These are phyloP conservation scores for Nymphalis io DNA, from an alignment of 1,140 invertebrate genomes.

Conservation along the genomic window DNA sequence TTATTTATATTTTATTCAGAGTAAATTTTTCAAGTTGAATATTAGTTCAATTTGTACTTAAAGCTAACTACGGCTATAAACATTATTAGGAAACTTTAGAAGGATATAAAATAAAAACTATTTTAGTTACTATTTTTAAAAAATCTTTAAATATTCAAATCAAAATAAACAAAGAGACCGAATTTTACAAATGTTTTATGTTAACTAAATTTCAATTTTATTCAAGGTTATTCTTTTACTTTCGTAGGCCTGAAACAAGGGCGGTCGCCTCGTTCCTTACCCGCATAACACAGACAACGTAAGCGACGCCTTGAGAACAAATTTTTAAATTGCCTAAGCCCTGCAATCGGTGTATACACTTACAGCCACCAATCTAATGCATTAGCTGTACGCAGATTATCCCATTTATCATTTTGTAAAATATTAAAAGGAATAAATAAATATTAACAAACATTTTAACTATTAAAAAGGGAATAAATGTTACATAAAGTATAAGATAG, in stretches of 20 bases:
- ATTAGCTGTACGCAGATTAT: neutral
- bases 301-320: slow-evolving; percentile 67
- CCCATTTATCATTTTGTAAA: neutral
- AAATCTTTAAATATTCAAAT: too few relatives aligned
- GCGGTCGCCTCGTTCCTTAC: slow-evolving; percentile 46
- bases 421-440: neutral
- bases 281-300: slow-evolving; percentile 63
- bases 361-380: slow-evolving; percentile 17
- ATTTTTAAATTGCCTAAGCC: slow-evolving; percentile 73
- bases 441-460: too few relatives aligned
- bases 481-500: too few relatives aligned
- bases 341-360: slow-evolving; percentile 40
- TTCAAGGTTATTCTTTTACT: slow-evolving; percentile 45
- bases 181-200: too few relatives aligned
- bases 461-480: neutral
- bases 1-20: too few relatives aligned
- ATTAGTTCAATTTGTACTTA: too few relatives aligned
- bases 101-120: too few relatives aligned
- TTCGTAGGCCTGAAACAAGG: slow-evolving; percentile 42
- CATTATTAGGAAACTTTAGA: too few relatives aligned
- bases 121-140: too few relatives aligned
- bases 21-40: too few relatives aligned
- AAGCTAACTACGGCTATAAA: too few relatives aligned
- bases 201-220: neutral
- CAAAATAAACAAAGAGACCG: too few relatives aligned